Conservation (phyloP, 2,888 invertebrate genomes). For the Nomada goodeniana region DNA sequence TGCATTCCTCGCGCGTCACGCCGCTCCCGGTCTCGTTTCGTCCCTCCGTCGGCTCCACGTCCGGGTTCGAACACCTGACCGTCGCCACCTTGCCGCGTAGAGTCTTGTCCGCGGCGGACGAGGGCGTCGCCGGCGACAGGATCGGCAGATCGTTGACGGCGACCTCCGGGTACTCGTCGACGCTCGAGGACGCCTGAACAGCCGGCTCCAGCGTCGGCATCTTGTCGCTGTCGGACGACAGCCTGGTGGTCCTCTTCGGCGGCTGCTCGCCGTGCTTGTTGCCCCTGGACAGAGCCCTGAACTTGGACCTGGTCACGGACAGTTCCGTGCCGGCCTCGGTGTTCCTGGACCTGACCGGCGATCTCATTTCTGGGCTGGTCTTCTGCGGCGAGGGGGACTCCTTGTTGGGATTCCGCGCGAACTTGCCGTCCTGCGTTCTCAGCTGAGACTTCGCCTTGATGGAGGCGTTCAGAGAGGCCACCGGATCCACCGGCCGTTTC, state of each 20-base stretch:
- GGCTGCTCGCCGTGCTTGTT: conserved; percentile 42
- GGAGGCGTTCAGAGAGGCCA: conserved; percentile 76
- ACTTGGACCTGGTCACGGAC: conserved; percentile 65
- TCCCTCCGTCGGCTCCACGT: not conserved
- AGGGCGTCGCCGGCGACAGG: conserved; percentile 64
- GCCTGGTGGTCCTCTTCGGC: conserved; percentile 68
- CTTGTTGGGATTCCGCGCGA: conserved; percentile 74
- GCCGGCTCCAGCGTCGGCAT: conserved; percentile 86
- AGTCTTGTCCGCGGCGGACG: conserved; percentile 45
- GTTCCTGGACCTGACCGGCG: not conserved
- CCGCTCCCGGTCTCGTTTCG: too few relatives aligned
- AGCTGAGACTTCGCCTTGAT: conserved; percentile 78
- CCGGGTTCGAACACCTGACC: conserved; percentile 12
- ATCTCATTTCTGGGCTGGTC: conserved; percentile 16
- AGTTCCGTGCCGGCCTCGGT: conserved; percentile 19
- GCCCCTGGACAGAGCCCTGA: conserved; percentile 8
- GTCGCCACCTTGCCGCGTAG: conserved; percentile 25
- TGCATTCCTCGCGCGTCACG: too few relatives aligned
- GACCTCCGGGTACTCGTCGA: conserved; percentile 63
- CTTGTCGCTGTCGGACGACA: conserved; percentile 84
- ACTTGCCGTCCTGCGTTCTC: conserved; percentile 80
- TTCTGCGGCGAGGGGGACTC: conserved; percentile 27
- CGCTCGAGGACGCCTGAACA: conserved; percentile 40
- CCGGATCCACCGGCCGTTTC: conserved; percentile 69
- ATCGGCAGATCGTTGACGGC: conserved; percentile 70